Base-by-base conservation (phyloP, 2,888 invertebrate species). In the Trissoscelio sp. region DNA sequence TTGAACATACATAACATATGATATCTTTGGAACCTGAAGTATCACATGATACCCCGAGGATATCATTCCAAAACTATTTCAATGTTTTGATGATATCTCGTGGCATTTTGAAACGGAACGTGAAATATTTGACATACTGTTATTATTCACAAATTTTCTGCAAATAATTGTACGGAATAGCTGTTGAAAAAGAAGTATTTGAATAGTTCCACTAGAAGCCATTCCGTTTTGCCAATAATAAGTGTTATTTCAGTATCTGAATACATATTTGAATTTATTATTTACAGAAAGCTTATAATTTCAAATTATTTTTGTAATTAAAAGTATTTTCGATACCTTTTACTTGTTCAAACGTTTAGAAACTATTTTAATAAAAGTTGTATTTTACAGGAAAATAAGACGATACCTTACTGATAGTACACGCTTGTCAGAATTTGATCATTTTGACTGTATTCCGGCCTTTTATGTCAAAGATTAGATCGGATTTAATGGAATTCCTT, bases 11-110 rank as follows among this genome's bases (percentile, higher is more conserved):
- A 58, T 28, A 67, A 22, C 37, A 67, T 20, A 69, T 48, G 58
- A 69, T 77, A 69, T 55, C 69, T 77, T 62, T 53, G 22, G 62
- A 62, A 51, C 24, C 51, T 53, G 14, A 58, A 46, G 39, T 28
- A 67, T 67, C 51, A 67, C 51, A 42, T 14, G 53, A 60, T 77
- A 70, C 67, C 70, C 69, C 22, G 55, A 64, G 70, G 77, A 62
- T 70, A 69, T 62, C 46, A 62, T 70, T 55, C 24, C 24, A 28
- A 28, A 70, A 62, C 69, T 78, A 78, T 78, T 70, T 69, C 46
- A 70, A 55, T 70, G 48, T 78, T 78, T 70, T 55, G 69, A 69
- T 48, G 67, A 78, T 55, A 70, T 62, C 18, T 62, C 46, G 12
- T 46, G 37, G 46, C 39, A 39, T 62, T 55, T 55, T 14, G 57